Evolutionary conservation across 2,797 vertebrate genomes (phyloP).

Genomic region (Myripristis jacobus): DNA sequence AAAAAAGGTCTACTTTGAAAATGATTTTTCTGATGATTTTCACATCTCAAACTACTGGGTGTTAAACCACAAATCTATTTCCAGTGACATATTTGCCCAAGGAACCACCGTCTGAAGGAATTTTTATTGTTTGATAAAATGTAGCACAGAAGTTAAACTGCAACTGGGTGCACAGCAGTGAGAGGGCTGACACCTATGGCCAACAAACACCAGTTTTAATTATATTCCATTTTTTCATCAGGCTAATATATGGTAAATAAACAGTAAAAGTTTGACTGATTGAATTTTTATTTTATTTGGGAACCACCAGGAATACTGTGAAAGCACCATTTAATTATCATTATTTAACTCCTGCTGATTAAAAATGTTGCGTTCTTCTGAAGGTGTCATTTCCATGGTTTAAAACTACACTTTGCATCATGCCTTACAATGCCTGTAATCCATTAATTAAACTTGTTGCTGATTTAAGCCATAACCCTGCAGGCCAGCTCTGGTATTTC

Average conservation of each 20-base stretch:
- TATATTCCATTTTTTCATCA: neutral
- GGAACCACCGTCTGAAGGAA: neutral
- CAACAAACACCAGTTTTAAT: neutral
- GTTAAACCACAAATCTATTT: neutral
- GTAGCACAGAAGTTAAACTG: neutral
- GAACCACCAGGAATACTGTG: too few species aligned
- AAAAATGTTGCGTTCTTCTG: too few species aligned
- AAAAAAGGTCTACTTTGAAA: neutral
- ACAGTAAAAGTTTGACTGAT: too few species aligned
- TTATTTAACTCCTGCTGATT: too few species aligned
- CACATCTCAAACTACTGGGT: neutral
- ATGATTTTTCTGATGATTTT: neutral
- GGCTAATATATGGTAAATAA: neutral
- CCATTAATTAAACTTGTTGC: neutral
- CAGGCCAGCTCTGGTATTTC: neutral
- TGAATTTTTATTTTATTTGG: too few species aligned
- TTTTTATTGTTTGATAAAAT: neutral
- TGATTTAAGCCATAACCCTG: neutral
- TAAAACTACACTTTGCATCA: too few species aligned
- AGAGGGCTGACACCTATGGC: neutral
- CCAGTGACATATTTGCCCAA: too few species aligned
- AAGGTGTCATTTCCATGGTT: too few species aligned
- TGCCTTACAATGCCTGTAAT: too few species aligned
- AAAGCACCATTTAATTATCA: too few species aligned
- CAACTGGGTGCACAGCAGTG: neutral